A percentile compares a stretch with the other conserved stretches of the same genome.
phyloP scores from a whole-genome alignment of 2,113 vertebrate genomes.

The Copsychus sechellarum region DNA sequence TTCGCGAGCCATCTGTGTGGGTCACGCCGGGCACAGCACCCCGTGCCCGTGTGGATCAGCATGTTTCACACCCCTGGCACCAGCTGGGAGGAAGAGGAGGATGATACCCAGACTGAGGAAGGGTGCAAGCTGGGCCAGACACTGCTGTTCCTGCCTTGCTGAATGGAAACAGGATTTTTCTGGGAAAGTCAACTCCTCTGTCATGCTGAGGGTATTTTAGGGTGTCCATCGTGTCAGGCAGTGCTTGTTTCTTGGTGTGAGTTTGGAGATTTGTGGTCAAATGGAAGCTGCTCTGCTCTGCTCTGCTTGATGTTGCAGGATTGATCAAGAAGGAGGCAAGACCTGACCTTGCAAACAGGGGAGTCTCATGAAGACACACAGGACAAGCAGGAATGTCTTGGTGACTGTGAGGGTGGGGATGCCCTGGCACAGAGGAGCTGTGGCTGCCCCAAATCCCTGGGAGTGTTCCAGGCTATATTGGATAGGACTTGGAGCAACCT shows the following conservation, averaged over 20 bases:
- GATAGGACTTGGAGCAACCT: background rate
- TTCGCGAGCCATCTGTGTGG: background rate
- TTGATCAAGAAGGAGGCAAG: background rate
- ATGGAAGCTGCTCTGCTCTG: background rate
- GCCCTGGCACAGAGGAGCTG: background rate
- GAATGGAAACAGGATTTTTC: accelerated
- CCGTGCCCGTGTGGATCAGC: background rate
- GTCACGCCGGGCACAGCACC: background rate
- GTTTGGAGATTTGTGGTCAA: background rate
- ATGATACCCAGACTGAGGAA: background rate
- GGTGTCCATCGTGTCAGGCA: background rate
- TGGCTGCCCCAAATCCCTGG: background rate
- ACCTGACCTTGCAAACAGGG: background rate
- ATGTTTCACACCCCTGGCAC: background rate
- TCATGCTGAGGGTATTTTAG: background rate
- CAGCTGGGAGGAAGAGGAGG: background rate
- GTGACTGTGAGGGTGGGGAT: accelerated
- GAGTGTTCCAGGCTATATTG: accelerated
- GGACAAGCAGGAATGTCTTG: background rate
- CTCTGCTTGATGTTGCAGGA: background rate
- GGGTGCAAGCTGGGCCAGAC: background rate
- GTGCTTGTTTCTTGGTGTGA: background rate
- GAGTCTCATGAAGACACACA: accelerated
- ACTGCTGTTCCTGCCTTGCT: background rate
- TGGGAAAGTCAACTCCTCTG: accelerated